Conservation (phyloP, 2,113 vertebrate species). For the Motacilla tschutschensis region DNA sequence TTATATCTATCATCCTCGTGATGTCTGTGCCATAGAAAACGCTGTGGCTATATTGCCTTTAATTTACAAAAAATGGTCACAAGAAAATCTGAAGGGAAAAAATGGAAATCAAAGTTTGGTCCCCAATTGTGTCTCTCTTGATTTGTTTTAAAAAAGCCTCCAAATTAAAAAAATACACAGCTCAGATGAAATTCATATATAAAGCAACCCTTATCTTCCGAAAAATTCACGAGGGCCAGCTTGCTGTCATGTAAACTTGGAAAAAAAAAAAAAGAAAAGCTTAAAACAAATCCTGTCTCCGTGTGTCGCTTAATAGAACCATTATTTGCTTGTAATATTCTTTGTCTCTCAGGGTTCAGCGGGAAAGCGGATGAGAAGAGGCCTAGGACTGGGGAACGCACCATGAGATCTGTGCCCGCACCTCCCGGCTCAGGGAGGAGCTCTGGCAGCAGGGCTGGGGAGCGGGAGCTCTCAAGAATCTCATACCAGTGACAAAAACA, state of each 20-base stretch:
- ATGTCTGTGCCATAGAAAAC: slow-evolving; percentile 70
- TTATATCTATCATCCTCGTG: slow-evolving; percentile 66
- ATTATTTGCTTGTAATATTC: slow-evolving; percentile 29
- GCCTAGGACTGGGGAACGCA: background rate
- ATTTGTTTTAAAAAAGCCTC: slow-evolving; percentile 53
- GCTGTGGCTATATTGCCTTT: slow-evolving; percentile 59
- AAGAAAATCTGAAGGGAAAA: slow-evolving; percentile 48
- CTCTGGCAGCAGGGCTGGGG: background rate
- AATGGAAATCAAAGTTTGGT: slow-evolving; percentile 65
- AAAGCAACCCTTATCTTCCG: slow-evolving; percentile 46
- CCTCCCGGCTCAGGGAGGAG: background rate
- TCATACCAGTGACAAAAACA: background rate
- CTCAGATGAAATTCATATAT: slow-evolving; percentile 58
- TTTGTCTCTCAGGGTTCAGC: slow-evolving; percentile 13
- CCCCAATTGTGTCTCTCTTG: slow-evolving; percentile 44
- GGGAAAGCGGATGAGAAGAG: background rate
- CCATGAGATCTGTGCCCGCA: background rate
- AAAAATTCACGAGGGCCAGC: slow-evolving; percentile 54
- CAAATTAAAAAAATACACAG: slow-evolving; percentile 52
- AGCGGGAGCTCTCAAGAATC: slow-evolving; percentile 2
- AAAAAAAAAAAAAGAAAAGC: background rate
- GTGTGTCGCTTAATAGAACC: background rate
- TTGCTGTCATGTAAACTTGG: slow-evolving; percentile 55
- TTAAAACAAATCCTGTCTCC: slow-evolving; percentile 45
- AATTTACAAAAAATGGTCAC: slow-evolving; percentile 70